Evolutionary conservation across 2,888 invertebrate species (phyloP).

Genomic region (Papilio elwesi): DNA sequence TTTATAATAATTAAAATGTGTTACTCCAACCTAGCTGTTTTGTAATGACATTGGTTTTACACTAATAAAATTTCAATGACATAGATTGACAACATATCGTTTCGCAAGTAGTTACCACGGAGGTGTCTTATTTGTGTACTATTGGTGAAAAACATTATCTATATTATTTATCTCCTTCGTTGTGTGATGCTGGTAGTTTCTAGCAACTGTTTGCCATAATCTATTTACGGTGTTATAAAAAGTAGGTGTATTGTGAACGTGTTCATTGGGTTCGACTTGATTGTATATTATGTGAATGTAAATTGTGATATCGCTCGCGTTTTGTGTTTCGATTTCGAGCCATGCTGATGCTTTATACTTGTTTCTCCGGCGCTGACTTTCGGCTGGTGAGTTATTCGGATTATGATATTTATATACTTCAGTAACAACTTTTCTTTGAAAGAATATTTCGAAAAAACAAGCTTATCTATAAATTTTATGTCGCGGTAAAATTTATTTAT

Average conservation of each 20-base stretch:
- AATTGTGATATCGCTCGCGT: slow-evolving; percentile 55
- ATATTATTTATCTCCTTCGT: slow-evolving; percentile 50
- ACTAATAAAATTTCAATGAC: slow-evolving; percentile 56
- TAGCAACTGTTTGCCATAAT: slow-evolving; percentile 35
- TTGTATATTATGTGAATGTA: slow-evolving; percentile 47
- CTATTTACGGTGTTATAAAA: slow-evolving; percentile 52
- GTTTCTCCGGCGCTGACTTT: slow-evolving; percentile 49
- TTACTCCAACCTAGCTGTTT: slow-evolving; percentile 3
- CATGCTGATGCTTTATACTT: slow-evolving; percentile 56
- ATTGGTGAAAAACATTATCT: slow-evolving; percentile 64
- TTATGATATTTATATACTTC: slow-evolving; percentile 14
- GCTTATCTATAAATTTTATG: too few species aligned
- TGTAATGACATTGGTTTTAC: slow-evolving; percentile 23
- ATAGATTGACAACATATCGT: slow-evolving; percentile 73
- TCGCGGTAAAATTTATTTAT: too few species aligned
- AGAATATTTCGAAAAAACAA: too few species aligned
- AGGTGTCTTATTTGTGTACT: slow-evolving; percentile 78
- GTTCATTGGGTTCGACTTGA: slow-evolving; percentile 46
- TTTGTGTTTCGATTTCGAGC: slow-evolving; percentile 58
- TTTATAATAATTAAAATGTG: slow-evolving; percentile 24
- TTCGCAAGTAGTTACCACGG: slow-evolving; percentile 74
- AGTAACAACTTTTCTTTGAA: neutral
- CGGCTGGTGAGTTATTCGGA: slow-evolving; percentile 53
- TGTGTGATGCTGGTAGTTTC: slow-evolving; percentile 47
- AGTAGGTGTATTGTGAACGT: slow-evolving; percentile 56